A percentile compares a stretch with the other conserved stretches of the same genome.
These are phyloP conservation scores for Rattus rattus DNA, from an alignment of 2,113 vertebrate genomes.

Conservation along the genomic window DNA sequence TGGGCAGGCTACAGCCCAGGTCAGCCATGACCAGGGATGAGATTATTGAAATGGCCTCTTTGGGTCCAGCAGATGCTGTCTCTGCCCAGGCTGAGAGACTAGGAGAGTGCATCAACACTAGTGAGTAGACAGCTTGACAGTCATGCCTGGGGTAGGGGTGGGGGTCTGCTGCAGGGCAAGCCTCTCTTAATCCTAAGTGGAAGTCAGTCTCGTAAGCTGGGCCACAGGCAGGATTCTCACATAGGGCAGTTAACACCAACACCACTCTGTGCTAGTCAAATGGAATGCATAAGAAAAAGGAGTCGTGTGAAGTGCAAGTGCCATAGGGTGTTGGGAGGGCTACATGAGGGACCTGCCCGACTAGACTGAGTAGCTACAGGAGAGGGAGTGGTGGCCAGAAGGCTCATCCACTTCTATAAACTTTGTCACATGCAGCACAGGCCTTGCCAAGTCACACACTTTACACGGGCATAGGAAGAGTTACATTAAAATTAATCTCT, in stretches of 20 bases:
- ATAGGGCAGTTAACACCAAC: not conserved
- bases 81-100: accelerated
- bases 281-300: conserved; percentile 43
- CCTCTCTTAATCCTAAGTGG: not conserved
- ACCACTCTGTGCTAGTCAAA: conserved; percentile 60
- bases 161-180: accelerated
- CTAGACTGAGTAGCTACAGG: conserved; percentile 55
- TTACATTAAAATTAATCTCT: conserved; percentile 91
- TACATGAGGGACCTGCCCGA: conserved; percentile 49
- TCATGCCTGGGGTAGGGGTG: not conserved
- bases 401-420: conserved; percentile 75
- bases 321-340: conserved; percentile 51
- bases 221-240: not conserved
- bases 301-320: conserved; percentile 54
- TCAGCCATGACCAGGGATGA: not conserved
- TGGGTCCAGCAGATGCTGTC: not conserved
- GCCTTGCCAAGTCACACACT: conserved; percentile 91
- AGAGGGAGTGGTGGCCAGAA: not conserved
- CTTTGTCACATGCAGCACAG: conserved; percentile 86
- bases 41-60: no score
- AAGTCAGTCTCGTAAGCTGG: not conserved
- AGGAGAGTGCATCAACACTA: no score
- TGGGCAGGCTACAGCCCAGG: not conserved
- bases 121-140: no score
- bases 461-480: conserved; percentile 90